Base-by-base conservation (phyloP, 1,140 invertebrate species). In the Apis dorsata region DNA sequence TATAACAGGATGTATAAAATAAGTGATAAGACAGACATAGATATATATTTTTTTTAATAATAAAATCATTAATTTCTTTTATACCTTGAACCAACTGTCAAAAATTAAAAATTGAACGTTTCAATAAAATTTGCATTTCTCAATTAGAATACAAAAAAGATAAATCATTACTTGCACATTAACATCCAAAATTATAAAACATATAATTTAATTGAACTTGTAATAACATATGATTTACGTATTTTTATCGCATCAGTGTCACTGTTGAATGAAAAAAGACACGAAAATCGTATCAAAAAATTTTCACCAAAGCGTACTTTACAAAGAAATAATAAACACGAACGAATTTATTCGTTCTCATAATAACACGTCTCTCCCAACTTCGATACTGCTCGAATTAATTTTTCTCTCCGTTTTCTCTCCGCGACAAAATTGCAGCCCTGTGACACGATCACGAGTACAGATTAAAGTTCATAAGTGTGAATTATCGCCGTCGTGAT, bases 381-480 rank as follows among this genome's bases (percentile, higher is more conserved):
- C 17, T 51, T 62, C 5, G 24, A 75, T 12, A 4, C 19, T 13
- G 19, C n/a, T 51, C 51, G 62, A 79, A 79, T 71, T 51, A 79
- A 79, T 71, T 70, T 79, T 62, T 79, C 44, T 65, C 10, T 34
- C 0, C 17, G 60, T 17, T 17, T 51, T 44, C 4, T 44, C 4
- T 44, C 2, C 8, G 24, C 10, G 34, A 69, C 49, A 28, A 68
- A 79, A 79, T 49, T 44, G 57, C 17, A 12, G 7, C 13, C 21
- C 10, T 62, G 28, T 15, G 24, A n/a, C 15, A 34, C 57, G 24
- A 17, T n/a, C 65, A 13, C 66, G 44, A 65, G 44, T 53, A 49
- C 59, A 49, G 17, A 73, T 82, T 72, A 55, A 44, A 55, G 53
- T 69, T 53, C 44, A 57, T 59, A 72, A 83, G 74, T 24, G 68